phyloP scores from a whole-genome alignment of 1,140 invertebrate species.

The Coptotermes formosanus region DNA sequence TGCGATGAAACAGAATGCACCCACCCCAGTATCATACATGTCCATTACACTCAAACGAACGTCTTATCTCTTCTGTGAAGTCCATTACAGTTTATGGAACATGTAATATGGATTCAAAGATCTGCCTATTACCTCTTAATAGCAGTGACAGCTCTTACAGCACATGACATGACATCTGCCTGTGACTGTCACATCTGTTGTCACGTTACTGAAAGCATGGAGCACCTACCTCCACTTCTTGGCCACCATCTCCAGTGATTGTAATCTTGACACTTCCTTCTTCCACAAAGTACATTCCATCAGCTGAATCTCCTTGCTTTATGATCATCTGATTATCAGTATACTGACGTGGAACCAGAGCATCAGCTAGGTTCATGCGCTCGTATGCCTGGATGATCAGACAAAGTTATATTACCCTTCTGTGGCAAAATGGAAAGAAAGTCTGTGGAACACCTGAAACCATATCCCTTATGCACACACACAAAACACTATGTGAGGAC shows the following conservation, averaged over 20 bases:
- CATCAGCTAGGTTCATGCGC: slow-evolving; percentile 94
- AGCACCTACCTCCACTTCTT: slow-evolving; percentile 72
- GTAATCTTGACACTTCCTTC: slow-evolving; percentile 81
- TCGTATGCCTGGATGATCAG: slow-evolving; percentile 74
- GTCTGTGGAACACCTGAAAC: too few species aligned
- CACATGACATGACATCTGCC: too few species aligned
- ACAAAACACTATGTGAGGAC: too few species aligned
- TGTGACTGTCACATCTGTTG: not conserved
- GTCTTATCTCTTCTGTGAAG: too few species aligned
- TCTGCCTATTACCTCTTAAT: too few species aligned
- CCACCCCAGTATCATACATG: too few species aligned
- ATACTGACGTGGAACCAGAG: slow-evolving; percentile 77
- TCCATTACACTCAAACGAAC: too few species aligned
- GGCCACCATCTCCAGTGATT: slow-evolving; percentile 72
- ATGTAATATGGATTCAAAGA: not conserved
- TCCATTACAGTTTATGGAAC: too few species aligned
- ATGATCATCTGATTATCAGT: slow-evolving; percentile 81
- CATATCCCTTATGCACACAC: too few species aligned
- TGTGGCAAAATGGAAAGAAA: too few species aligned
- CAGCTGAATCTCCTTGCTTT: slow-evolving; percentile 87
- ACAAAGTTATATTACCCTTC: not conserved
- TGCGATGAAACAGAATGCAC: too few species aligned
- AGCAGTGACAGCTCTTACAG: too few species aligned
- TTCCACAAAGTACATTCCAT: slow-evolving; percentile 98
- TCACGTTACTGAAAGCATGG: not conserved